Base-by-base conservation (phyloP, 2,888 invertebrate species). In the Himalopsyche tibetana region DNA sequence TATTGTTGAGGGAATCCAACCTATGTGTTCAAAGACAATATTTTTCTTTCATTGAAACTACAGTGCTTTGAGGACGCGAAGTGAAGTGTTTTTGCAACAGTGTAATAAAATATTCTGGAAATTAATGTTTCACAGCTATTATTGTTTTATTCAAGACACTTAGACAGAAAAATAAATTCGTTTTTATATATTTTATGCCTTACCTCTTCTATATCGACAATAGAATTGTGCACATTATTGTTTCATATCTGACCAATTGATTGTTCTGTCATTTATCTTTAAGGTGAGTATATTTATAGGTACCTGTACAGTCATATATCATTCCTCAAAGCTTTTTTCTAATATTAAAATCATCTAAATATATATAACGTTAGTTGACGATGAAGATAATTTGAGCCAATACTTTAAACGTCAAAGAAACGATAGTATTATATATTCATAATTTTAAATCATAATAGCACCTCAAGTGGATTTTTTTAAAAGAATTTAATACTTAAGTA, bases 31-130 rank as follows among this genome's bases (percentile, higher is more conserved):
- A 74, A 38, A 74, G 15, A 38, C 38, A 74, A 74, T 74, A 74
- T 74, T 74, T 28, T 74, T 74, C 74, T 74, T 74, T 74, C 74
- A 74, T 74, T 38, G 74, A 74, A 38, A 74, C 74, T 36, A 74
- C 36, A 74, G 74, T 74, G 74, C 74, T 19, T 74, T 74, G 74
- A 36, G 12, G 74, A 74, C 74, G 74, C 28, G 36, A 36, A 74
- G 74, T 74, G 74, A 74, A 74, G 74, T 74, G 74, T 74, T 74
- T 74, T 74, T 74, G 74, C 74, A 74, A 36, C 12, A 12, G 38
- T 74, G 38, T 74, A 63, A 63, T 63, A 63, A 19, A n/a, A 56
- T 56, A n/a, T 56, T 19, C 56, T n/a, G 56, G n/a, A 56, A 12
- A 74, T 38, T 74, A 38, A 74, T 74, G 2, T 38, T 36, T 36